Evolutionary conservation across 2,113 vertebrate genomes (phyloP).

Genomic region (Ovis aries): ARS-UI_Ramb_v3.0 NC_056074.1:16225501-16226000

Average conservation of each 20-base stretch:
- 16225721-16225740: not conserved
- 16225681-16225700: not conserved
- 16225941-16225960: not conserved
- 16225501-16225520: not conserved
- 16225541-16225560: not conserved
- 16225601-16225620: not conserved
- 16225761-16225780: not conserved
- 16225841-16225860: not conserved
- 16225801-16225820: not conserved
- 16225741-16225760: not conserved
- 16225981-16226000: not conserved
- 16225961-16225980: not conserved
- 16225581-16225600: not conserved
- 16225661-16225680: not conserved
- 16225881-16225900: not conserved
- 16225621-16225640: not conserved
- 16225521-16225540: not conserved
- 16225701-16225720: not conserved
- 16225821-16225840: not conserved
- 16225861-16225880: not conserved
- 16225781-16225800: not conserved
- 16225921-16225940: constrained; percentile 20
- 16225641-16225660: not conserved
- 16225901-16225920: not conserved
- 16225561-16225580: not conserved